Base-by-base conservation (phyloP, 2,888 invertebrate species). In the Agrilus cyanescens region DNA sequence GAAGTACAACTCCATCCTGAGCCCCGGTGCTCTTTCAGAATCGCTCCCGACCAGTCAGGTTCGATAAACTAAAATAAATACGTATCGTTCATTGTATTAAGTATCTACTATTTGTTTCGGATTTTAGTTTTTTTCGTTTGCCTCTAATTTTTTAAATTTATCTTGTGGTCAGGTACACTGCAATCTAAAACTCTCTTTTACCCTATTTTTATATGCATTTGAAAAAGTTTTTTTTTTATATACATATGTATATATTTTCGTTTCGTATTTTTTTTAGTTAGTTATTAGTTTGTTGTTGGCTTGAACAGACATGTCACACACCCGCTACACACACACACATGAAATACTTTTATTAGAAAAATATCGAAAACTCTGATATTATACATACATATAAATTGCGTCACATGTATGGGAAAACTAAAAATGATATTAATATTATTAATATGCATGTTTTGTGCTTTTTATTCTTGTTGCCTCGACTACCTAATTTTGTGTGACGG, bases 11-110 rank as follows among this genome's bases (percentile, higher is more conserved):
- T 72, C 74, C 57, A 71, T 74, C 52, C 62, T 71, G 64, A 72
- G 72, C 58, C 72, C 72, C 52, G 71, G 72, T 58, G 74, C 76
- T 67, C 73, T 78, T 58, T 80, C 82, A 57, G 85, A 84, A 73
- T 82, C 82, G 60, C 80, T 85, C 68, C 83, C 84, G 59, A 74
- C 80, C 65, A 84, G 84, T 72, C 85, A 85, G 85, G 85, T 85
- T 78, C 60, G 65, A 64, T 57, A 44, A 39, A 25, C 10, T 10
- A 32, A 43, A 12, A 8, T 33, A 16, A 16, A 35, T 32, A 39
- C 36, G 18, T 15, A 41, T 25, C 25, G 30, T n/a, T 35, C 30
- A n/a, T 30, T 41, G 10, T 30, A 29, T 41, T 41, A 32, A 35
- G 10, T 30, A 29, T 38, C 14, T 38, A 12, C 15, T 30, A 39